Evolutionary conservation across 2,888 invertebrate genomes (phyloP).

Genomic region (Teinopalpus imperialis): DNA sequence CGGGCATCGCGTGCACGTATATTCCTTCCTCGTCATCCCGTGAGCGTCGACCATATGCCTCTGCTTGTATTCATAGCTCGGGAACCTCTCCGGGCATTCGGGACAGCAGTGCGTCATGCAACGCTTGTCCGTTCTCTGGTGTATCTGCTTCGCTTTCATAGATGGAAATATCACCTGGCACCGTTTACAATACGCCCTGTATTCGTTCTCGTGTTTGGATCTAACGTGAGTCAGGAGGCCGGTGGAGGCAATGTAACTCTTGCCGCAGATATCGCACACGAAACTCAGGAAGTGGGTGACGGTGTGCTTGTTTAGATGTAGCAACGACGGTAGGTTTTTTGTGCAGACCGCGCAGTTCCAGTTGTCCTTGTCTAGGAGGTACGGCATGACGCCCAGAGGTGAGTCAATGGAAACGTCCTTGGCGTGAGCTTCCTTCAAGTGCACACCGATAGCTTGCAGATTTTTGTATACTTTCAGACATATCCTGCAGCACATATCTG

Average conservation of each 20-base stretch:
- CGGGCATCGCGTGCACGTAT: slow-evolving; percentile 30
- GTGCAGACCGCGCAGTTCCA: slow-evolving; percentile 41
- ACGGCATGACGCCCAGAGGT: slow-evolving; percentile 42
- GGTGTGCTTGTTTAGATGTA: slow-evolving; percentile 40
- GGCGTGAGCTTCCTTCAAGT: slow-evolving; percentile 34
- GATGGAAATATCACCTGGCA: slow-evolving; percentile 25
- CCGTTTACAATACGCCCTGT: slow-evolving; percentile 25
- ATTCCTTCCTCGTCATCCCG: slow-evolving; percentile 10
- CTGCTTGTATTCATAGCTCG: slow-evolving; percentile 30
- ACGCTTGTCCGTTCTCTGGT: slow-evolving; percentile 24
- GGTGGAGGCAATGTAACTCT: slow-evolving; percentile 40
- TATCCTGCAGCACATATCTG: slow-evolving; percentile 38
- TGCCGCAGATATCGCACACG: slow-evolving; percentile 48
- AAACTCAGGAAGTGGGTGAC: slow-evolving; percentile 46
- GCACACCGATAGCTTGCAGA: slow-evolving; percentile 34
- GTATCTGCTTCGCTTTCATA: slow-evolving; percentile 23
- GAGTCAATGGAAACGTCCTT: slow-evolving; percentile 33
- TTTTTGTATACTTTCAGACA: slow-evolving; percentile 30
- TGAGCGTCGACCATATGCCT: slow-evolving; percentile 30
- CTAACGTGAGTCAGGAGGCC: slow-evolving; percentile 31
- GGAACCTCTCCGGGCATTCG: slow-evolving; percentile 32
- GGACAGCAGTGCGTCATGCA: slow-evolving; percentile 29
- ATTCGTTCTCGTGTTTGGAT: slow-evolving; percentile 35
- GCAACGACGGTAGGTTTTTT: slow-evolving; percentile 37
- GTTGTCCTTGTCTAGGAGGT: slow-evolving; percentile 36